Conservation (phyloP, 2,113 vertebrate species). For the Okapia johnstoni region DNA sequence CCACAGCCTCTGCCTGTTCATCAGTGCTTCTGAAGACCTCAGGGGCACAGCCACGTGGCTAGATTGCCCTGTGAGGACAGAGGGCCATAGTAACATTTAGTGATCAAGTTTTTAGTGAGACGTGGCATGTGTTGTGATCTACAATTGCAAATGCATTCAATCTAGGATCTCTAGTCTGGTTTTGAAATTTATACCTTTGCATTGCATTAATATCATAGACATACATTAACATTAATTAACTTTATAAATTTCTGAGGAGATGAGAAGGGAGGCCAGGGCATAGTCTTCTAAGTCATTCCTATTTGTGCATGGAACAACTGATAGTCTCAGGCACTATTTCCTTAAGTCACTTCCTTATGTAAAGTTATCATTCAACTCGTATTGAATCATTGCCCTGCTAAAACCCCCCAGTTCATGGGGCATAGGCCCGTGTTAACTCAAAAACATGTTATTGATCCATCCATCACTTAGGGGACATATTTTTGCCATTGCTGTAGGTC, state of each 20-base stretch:
- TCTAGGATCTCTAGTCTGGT: conserved; percentile 17
- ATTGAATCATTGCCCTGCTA: neutral
- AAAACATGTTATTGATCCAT: neutral
- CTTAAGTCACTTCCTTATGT: conserved; percentile 16
- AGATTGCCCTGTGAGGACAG: neutral
- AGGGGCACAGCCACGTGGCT: accelerated
- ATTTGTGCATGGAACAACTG: neutral
- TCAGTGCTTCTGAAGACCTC: neutral
- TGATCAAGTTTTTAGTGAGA: neutral
- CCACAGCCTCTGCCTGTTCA: neutral
- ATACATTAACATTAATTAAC: conserved; percentile 58
- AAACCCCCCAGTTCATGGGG: neutral
- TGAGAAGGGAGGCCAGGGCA: neutral
- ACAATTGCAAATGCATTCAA: neutral
- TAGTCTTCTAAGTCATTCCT: neutral
- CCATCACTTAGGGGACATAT: neutral
- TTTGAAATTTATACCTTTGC: conserved; percentile 33
- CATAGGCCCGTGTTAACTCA: neutral
- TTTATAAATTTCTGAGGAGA: conserved; percentile 41
- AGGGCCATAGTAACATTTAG: neutral
- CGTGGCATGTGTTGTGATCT: neutral
- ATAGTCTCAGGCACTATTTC: conserved; percentile 19
- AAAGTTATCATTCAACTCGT: neutral
- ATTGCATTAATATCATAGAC: conserved; percentile 22
- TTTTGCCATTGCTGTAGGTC: neutral